These are phyloP conservation scores for Panorpa germanica DNA, from an alignment of 2,888 invertebrate species.

Conservation along the genomic window DNA sequence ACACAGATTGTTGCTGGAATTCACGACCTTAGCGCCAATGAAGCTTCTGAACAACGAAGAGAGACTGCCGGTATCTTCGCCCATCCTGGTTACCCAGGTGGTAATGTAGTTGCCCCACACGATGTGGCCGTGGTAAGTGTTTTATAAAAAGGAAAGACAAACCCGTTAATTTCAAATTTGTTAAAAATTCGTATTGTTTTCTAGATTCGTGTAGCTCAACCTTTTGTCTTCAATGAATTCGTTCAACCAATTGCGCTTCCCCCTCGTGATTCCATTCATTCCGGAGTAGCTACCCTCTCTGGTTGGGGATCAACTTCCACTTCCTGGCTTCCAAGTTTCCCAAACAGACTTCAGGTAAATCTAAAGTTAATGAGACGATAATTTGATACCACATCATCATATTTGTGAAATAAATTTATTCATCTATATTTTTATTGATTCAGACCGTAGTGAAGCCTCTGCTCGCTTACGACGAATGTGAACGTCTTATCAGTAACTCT, in stretches of 20 bases:
- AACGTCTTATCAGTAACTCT: constrained; percentile 13
- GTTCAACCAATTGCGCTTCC: constrained; percentile 13
- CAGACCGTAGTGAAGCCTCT: constrained; percentile 20
- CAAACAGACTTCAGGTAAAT: constrained; percentile 18
- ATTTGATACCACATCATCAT: too few species aligned
- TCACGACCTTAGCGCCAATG: too few species aligned
- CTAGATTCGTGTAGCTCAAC: constrained; percentile 10
- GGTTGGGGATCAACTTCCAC: constrained; percentile 19
- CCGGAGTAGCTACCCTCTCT: constrained; percentile 9
- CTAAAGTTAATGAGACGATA: too few species aligned
- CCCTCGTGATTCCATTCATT: not conserved
- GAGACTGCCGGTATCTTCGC: not conserved
- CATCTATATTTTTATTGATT: too few species aligned
- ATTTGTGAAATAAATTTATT: too few species aligned
- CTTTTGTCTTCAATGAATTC: constrained; percentile 7
- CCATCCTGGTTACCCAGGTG: constrained; percentile 4
- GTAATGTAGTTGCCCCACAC: constrained; percentile 11
- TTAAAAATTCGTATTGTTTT: too few species aligned
- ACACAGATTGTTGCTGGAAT: constrained; percentile 9
- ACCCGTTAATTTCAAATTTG: too few species aligned
- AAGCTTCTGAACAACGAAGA: constrained; percentile 1
- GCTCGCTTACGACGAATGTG: constrained; percentile 18
- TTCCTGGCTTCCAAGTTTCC: constrained; percentile 19
- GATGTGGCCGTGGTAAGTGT: constrained; percentile 13
- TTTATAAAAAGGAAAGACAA: too few species aligned